Evolutionary conservation across 2,888 invertebrate species (phyloP), one percentile per base, ranked within the genome.

Genomic region (Scotopteryx bipunctaria): DNA sequence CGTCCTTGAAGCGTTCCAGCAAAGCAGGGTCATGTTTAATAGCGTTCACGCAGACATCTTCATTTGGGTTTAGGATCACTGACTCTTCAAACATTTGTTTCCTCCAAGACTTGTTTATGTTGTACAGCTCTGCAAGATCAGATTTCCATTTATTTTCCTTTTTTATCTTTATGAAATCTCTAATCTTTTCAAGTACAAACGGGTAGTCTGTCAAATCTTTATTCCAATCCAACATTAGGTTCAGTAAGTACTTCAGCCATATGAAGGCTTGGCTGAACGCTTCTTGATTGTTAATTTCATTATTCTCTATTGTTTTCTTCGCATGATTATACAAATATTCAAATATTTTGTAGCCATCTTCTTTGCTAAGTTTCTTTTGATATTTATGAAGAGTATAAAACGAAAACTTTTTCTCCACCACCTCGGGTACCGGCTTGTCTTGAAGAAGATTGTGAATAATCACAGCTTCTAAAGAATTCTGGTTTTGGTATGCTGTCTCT

Each of bases 61-160:
- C 75, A 15, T 65, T 66, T 2, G 77, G 78, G 31, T 61, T 61
- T 46, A 86, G 50, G 11, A 55, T 17, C 29, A 87, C 25, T 1
- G 86, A 86, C 21, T 83, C 78, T 45, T 81, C 73, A 59, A 86
- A 86, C 63, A 87, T 65, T 11, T 57, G 46, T 54, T 65, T 82
- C 47, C 71, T 70, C 85, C 84, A 86, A 8, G 77, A 68, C 52
- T 82, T 86, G 15, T 86, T 78, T 41, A 67, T 66, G 42, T 80
- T 76, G 53, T 85, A 87, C 25, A 86, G 55, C 5, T 53, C 31
- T 5, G 65, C 57, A 31, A 86, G 55, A 54, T 67, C 54, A 2
- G 45, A 36, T 25, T 71, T 64, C 74, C 73, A 81, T 5, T 61
- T 61, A 25, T 75, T 71, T 45, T 73, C 55, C 32, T 69, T 70